These are phyloP conservation scores for Hirudo medicinalis DNA, from an alignment of 1,140 invertebrate species.

Conservation along the genomic window DNA sequence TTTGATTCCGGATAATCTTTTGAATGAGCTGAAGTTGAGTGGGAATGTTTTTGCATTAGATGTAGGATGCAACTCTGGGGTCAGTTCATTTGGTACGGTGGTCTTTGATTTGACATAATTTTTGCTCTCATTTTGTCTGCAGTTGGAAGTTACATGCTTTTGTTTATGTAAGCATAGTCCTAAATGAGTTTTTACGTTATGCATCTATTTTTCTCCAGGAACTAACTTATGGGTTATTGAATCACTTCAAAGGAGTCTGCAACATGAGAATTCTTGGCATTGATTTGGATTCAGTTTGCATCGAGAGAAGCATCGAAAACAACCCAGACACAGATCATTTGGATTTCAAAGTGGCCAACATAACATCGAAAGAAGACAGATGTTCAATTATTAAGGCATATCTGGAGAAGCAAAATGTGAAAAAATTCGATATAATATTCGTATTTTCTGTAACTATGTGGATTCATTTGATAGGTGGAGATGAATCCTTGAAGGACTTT, in stretches of 20 bases:
- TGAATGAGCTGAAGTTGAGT: not conserved
- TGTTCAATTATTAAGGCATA: not conserved
- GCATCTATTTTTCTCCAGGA: not conserved
- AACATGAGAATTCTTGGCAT: conserved; percentile 2
- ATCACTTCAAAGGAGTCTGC: not conserved
- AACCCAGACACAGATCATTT: not conserved
- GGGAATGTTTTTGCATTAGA: conserved; percentile 2
- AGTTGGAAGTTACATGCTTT: not conserved
- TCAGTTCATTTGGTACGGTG: not conserved
- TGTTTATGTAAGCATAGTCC: not conserved
- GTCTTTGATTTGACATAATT: not conserved
- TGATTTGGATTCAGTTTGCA: conserved; percentile 5
- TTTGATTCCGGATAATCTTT: not conserved
- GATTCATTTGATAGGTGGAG: conserved; percentile 7
- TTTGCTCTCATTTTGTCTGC: not conserved
- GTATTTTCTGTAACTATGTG: conserved; percentile 6
- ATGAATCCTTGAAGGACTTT: conserved; percentile 1
- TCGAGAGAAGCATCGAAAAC: not conserved
- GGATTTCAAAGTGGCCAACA: conserved; percentile 1
- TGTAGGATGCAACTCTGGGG: conserved; percentile 10
- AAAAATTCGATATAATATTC: conserved; percentile 2
- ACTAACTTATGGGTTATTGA: not conserved
- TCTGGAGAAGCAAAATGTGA: not conserved
- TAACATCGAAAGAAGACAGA: conserved; percentile 1
- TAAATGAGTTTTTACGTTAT: not conserved